These are phyloP conservation scores for Calosoma granatense DNA, from an alignment of 1,140 invertebrate species.

Conservation along the genomic window DNA sequence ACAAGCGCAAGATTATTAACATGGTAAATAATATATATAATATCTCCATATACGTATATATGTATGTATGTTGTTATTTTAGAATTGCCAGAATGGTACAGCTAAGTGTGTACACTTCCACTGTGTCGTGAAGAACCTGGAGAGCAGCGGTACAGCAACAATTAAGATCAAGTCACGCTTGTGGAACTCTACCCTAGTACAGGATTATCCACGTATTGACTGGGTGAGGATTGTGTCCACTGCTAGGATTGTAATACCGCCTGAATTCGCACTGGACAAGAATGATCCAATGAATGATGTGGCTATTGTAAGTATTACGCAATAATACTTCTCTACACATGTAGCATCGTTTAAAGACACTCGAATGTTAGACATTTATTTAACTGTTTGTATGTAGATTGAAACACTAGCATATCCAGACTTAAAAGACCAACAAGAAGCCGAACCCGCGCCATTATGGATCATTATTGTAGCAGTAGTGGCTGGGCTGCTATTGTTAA, in stretches of 20 bases:
- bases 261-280: conserved; percentile 60
- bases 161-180: conserved; percentile 72
- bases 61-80: conserved; percentile 28
- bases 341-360: not conserved
- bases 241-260: conserved; percentile 60
- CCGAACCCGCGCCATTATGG: conserved; percentile 64
- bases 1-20: conserved; percentile 59
- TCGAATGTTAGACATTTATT: conserved; percentile 5
- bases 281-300: conserved; percentile 50
- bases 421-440: conserved; percentile 49
- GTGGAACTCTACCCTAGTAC: conserved; percentile 84
- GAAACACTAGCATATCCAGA: conserved; percentile 73
- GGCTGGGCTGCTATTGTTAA: conserved; percentile 66
- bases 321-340: not conserved
- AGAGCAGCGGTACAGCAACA: conserved; percentile 58
- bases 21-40: conserved; percentile 45
- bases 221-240: conserved; percentile 69
- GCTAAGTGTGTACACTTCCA: conserved; percentile 79
- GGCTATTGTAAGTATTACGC: conserved; percentile 46
- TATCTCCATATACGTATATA: conserved; percentile 12
- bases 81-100: conserved; percentile 69
- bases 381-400: conserved; percentile 44
- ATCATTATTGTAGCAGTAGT: conserved; percentile 72
- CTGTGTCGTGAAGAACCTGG: conserved; percentile 69
- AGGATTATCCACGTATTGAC: conserved; percentile 78